Conservation (phyloP, 2,797 vertebrate species). For the Ctenopoma multispine region DNA sequence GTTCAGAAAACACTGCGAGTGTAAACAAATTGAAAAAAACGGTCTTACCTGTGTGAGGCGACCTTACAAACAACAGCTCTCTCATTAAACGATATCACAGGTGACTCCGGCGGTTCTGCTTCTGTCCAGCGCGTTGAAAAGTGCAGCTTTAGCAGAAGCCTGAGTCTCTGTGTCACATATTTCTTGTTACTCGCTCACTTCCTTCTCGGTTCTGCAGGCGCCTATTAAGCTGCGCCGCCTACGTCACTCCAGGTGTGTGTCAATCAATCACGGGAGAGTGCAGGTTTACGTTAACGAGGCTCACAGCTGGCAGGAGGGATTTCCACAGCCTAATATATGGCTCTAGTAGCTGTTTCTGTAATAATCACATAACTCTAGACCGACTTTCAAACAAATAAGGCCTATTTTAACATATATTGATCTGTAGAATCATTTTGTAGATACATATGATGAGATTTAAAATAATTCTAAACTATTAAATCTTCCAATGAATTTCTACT, state of each 20-base stretch:
- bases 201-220: constrained; percentile 55
- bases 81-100: not conserved
- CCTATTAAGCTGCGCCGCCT: constrained; percentile 32
- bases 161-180: constrained; percentile 43
- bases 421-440: accelerated
- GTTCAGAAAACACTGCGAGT: not conserved
- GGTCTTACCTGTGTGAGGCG: constrained; percentile 62
- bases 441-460: not conserved
- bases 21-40: not conserved
- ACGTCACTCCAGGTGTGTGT: constrained; percentile 81
- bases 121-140: constrained; percentile 4
- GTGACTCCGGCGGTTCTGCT: constrained; percentile 7
- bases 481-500: not conserved
- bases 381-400: not conserved
- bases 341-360: not conserved
- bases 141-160: constrained; percentile 16
- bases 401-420: not conserved
- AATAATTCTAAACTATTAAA: not conserved
- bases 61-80: not conserved
- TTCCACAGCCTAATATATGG: not conserved
- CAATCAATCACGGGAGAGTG: constrained; percentile 17
- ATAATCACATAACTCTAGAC: no score
- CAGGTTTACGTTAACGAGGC: not conserved
- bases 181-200: constrained; percentile 57
- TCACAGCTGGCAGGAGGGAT: not conserved